Evolutionary conservation across 2,113 vertebrate species (phyloP).

Genomic region (Danio rerio): GRCz12tu NC_133181.1:51228001-51228500

Average conservation of each 20-base stretch:
- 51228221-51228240: constrained; percentile 36
- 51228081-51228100: too few species aligned
- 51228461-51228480: constrained; percentile 50
- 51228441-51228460: constrained; percentile 51
- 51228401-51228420: constrained; percentile 53
- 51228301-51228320: constrained; percentile 46
- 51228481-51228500: constrained; percentile 46
- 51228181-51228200: background rate
- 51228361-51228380: constrained; percentile 34
- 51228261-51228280: constrained; percentile 7
- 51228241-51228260: constrained; percentile 8
- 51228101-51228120: too few species aligned
- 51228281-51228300: constrained; percentile 51
- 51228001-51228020: too few species aligned
- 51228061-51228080: too few species aligned
- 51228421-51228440: constrained; percentile 61
- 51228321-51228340: constrained; percentile 51
- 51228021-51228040: too few species aligned
- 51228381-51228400: constrained; percentile 19
- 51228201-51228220: constrained; percentile 37
- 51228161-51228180: background rate
- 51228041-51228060: too few species aligned
- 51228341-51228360: constrained; percentile 56
- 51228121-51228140: too few species aligned
- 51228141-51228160: constrained; percentile 11